Evolutionary conservation across 2,113 vertebrate species (phyloP), one percentile per base, ranked within the genome.

Genomic region (Percina caprodes): DNA sequence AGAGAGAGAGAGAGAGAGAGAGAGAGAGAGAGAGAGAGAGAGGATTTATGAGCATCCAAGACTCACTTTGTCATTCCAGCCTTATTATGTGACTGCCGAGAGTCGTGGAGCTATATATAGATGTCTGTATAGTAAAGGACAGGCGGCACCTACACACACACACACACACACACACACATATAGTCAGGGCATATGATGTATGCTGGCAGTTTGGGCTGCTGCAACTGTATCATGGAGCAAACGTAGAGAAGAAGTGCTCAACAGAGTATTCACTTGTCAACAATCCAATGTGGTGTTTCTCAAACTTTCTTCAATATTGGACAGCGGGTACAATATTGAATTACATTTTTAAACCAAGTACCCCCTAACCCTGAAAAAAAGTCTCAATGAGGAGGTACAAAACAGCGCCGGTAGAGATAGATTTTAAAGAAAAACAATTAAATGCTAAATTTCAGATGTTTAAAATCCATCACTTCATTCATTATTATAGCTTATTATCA

Each of bases 51-150:
- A 82, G 75, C 80, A 63, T 83, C 89, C 45, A 67, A 56, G 61
- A 90, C 86, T 81, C 88, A 93, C 89, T 94, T 82, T 94, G 90
- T 94, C 91, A 88, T 86, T 86, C 74, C 88, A 93, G 86, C 86
- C 92, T 92, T 91, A 91, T 94, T 93, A 91, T 90, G 87, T 90
- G 88, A 86, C 91, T 86, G 79, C 76, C 76, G 79, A 82, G 89
- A 89, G 87, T 82, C 74, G 66, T 68, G 46, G n/a, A 61, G 86
- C 90, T 94, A 94, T 89, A 90, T 90, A 93, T 94, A 92, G 90
- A 91, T 51, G 75, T 91, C 72, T 85, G 83, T 90, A 90, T 82
- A 87, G 80, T 87, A 88, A 68, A 80, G 84, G 77, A 85, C 86
- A 82, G 78, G 77, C 77, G 35, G 51, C 74, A 80, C 58, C 45